Conservation (phyloP, 2,888 invertebrate genomes). For the Lymantria monacha region DNA sequence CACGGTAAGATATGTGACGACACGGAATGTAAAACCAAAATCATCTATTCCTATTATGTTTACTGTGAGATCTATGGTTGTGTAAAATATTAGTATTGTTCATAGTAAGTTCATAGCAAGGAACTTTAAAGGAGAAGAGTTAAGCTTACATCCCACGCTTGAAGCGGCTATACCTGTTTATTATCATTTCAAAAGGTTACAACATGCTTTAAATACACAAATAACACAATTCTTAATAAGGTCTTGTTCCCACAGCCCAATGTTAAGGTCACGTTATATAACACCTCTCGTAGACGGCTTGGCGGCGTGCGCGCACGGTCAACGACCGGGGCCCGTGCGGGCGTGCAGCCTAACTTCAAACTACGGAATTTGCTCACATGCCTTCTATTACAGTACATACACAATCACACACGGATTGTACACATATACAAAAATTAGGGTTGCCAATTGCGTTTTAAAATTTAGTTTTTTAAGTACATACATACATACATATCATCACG, state of each 20-base stretch:
- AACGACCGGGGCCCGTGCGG: slow-evolving; percentile 73
- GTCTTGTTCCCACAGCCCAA: slow-evolving; percentile 52
- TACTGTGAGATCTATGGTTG: no score
- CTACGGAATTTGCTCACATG: slow-evolving; percentile 57
- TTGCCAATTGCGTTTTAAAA: background rate
- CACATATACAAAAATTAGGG: slow-evolving; percentile 10
- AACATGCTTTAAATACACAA: background rate
- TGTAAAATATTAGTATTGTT: no score
- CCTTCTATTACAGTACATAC: slow-evolving; percentile 23
- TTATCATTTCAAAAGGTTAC: background rate
- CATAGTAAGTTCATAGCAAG: no score
- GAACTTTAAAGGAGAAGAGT: no score
- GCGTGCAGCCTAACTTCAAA: slow-evolving; percentile 66
- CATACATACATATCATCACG: no score
- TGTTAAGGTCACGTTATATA: slow-evolving; percentile 78
- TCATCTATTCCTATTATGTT: no score
- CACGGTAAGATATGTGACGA: no score
- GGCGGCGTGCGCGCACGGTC: slow-evolving; percentile 70
- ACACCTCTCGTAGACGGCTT: slow-evolving; percentile 72
- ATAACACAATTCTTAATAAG: slow-evolving; percentile 26
- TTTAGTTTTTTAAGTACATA: no score
- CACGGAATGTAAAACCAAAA: no score
- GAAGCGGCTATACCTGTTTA: background rate
- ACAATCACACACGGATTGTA: slow-evolving; percentile 7
- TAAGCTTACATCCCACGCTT: background rate